These are phyloP conservation scores for Tapirus terrestris DNA, from an alignment of 2,113 vertebrate genomes.

Conservation along the genomic window DNA sequence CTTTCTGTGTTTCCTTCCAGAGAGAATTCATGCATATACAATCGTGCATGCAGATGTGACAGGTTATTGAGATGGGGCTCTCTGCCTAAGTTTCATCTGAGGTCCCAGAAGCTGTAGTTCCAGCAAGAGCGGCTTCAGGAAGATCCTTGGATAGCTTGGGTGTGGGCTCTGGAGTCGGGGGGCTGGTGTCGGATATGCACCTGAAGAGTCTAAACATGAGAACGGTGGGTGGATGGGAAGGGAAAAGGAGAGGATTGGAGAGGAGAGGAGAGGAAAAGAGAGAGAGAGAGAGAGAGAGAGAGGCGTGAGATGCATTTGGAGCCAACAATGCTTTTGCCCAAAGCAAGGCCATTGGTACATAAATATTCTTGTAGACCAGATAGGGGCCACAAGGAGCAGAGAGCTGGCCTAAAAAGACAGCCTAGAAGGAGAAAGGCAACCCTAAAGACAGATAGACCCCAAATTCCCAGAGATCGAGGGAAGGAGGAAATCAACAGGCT, in stretches of 20 bases:
- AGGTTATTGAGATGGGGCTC: background rate
- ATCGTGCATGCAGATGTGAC: background rate
- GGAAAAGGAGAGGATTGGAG: no score
- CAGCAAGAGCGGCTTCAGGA: background rate
- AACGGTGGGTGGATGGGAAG: background rate
- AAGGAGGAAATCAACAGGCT: background rate
- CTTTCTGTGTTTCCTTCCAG: background rate
- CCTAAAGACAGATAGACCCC: background rate
- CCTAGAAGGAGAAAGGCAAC: background rate
- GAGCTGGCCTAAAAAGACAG: background rate
- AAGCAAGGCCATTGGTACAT: background rate
- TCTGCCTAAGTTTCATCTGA: background rate
- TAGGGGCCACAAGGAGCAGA: background rate
- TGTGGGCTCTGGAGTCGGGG: background rate
- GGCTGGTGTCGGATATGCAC: background rate
- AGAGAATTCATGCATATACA: background rate
- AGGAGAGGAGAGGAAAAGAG: fast-evolving
- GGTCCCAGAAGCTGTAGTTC: background rate
- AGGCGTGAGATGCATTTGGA: background rate
- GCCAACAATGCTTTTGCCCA: background rate
- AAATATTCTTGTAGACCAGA: background rate
- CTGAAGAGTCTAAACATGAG: background rate
- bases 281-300: background rate
- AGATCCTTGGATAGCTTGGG: background rate
- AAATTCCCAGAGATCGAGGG: background rate